These are phyloP conservation scores for Spilosoma lubricipeda DNA, from an alignment of 2,888 invertebrate genomes.

Conservation along the genomic window DNA sequence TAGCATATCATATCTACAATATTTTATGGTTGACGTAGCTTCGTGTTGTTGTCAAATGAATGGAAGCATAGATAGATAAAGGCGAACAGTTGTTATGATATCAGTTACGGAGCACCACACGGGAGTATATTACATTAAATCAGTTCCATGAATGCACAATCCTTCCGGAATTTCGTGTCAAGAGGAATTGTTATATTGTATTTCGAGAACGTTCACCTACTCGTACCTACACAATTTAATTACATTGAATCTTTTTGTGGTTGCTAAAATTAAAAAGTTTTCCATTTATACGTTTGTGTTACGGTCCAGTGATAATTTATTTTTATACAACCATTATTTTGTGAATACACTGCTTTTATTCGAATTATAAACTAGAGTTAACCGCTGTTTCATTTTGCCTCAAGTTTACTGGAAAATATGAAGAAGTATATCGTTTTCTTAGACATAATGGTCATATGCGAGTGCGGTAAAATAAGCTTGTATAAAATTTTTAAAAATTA, in stretches of 20 bases:
- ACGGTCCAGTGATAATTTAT: conserved; percentile 41
- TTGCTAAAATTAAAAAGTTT: conserved; percentile 45
- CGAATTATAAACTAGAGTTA: conserved; percentile 40
- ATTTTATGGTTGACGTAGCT: conserved; percentile 35
- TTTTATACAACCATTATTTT: conserved; percentile 39
- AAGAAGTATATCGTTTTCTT: conserved; percentile 2
- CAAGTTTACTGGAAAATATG: conserved; percentile 7
- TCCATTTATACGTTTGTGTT: conserved; percentile 32
- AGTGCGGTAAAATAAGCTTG: not conserved
- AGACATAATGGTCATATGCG: not conserved
- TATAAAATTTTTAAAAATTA: not conserved
- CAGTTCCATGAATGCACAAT: conserved; percentile 47
- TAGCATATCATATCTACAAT: conserved; percentile 27
- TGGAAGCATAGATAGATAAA: conserved; percentile 55
- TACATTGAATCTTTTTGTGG: conserved; percentile 33
- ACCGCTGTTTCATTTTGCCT: conserved; percentile 20
- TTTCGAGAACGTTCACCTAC: conserved; percentile 27
- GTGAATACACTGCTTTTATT: conserved; percentile 34
- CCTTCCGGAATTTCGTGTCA: conserved; percentile 43
- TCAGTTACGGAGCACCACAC: conserved; percentile 56
- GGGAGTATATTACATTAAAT: conserved; percentile 61
- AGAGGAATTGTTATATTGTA: conserved; percentile 28
- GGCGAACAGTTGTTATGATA: conserved; percentile 58
- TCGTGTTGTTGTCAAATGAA: conserved; percentile 56
- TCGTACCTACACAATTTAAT: conserved; percentile 36